Conservation (phyloP, 1,140 invertebrate species). For the Chironomus striatipennis region DNA sequence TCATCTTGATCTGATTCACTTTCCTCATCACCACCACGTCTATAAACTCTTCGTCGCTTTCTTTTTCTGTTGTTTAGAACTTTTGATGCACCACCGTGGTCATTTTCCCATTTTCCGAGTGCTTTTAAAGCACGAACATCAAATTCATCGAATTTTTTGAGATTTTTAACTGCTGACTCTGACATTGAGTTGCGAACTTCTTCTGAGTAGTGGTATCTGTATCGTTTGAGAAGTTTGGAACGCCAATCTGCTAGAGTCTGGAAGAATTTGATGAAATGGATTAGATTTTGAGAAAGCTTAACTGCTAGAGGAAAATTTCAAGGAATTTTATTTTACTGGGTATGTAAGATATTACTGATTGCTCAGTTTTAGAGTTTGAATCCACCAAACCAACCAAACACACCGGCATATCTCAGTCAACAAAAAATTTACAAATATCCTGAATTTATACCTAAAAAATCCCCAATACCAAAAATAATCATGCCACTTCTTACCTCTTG, state of each 20-base stretch:
- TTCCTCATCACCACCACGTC: not conserved
- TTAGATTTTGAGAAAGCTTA: too few species aligned
- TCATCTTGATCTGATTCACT: not conserved
- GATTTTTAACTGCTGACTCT: not conserved
- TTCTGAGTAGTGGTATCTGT: not conserved
- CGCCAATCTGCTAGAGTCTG: not conserved
- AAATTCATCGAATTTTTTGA: not conserved
- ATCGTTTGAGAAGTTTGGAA: not conserved
- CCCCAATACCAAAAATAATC: not conserved
- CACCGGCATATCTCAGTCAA: too few species aligned
- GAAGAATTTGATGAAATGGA: too few species aligned
- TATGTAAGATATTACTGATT: too few species aligned
- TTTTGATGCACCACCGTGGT: not conserved
- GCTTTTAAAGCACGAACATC: not conserved
- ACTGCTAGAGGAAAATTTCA: too few species aligned
- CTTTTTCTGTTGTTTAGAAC: too few species aligned
- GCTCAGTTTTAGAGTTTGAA: too few species aligned
- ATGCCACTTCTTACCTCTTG: not conserved
- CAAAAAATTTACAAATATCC: too few species aligned
- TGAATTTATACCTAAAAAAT: too few species aligned
- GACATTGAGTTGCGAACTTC: not conserved
- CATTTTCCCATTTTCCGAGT: not conserved
- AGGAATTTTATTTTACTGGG: too few species aligned
- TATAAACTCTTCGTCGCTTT: too few species aligned
- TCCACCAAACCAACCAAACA: too few species aligned